These are phyloP conservation scores for Xestia xanthographa DNA, from an alignment of 2,888 invertebrate species.

Conservation along the genomic window DNA sequence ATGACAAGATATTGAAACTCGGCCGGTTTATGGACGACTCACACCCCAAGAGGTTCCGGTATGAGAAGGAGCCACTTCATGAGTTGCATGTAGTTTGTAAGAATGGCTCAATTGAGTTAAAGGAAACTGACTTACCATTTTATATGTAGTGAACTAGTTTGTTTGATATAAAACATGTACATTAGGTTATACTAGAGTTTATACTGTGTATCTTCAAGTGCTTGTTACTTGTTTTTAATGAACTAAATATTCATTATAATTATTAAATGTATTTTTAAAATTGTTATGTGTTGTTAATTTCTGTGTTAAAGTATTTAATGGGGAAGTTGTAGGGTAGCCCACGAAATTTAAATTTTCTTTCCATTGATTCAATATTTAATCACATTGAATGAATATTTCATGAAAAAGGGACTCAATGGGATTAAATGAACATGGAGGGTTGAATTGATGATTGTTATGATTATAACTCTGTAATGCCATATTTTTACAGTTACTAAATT, in stretches of 20 bases:
- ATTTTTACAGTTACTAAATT: background rate
- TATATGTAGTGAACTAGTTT: slow-evolving; percentile 72
- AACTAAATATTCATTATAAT: slow-evolving; percentile 52
- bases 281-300: slow-evolving; percentile 59
- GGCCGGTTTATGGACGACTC: slow-evolving; percentile 88
- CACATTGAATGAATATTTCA: background rate
- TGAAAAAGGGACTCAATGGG: background rate
- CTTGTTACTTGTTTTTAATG: slow-evolving; percentile 60
- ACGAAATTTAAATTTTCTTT: background rate
- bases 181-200: slow-evolving; percentile 59
- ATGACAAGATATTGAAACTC: slow-evolving; percentile 85
- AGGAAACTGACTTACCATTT: slow-evolving; percentile 85
- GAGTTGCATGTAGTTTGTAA: slow-evolving; percentile 89
- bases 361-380: background rate
- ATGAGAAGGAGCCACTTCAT: slow-evolving; percentile 83
- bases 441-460: background rate
- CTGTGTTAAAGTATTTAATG: slow-evolving; percentile 22
- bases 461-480: background rate
- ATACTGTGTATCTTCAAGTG: slow-evolving; percentile 52
- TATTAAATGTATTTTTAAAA: slow-evolving; percentile 62
- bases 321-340: background rate
- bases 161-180: slow-evolving; percentile 55
- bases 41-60: slow-evolving; percentile 86
- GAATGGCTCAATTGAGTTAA: slow-evolving; percentile 88
- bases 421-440: background rate